These are phyloP conservation scores for Bovichtus variegatus DNA, from an alignment of 2,797 vertebrate species.

Conservation along the genomic window DNA sequence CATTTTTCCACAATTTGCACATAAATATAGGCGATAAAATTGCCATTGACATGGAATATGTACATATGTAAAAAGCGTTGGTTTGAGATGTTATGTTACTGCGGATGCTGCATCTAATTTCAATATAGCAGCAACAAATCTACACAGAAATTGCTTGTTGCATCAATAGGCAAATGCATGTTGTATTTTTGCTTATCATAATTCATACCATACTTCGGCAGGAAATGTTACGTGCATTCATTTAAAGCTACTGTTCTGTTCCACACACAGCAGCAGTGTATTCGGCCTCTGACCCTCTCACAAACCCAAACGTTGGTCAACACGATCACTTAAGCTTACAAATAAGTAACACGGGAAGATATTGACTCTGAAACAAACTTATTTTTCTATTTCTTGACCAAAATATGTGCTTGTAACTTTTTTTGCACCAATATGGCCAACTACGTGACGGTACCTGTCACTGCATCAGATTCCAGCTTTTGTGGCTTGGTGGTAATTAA, in stretches of 20 bases:
- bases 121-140: background rate
- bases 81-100: background rate
- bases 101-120: background rate
- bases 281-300: background rate
- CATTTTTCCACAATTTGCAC: background rate
- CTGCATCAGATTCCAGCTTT: constrained; percentile 9
- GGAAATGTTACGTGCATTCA: background rate
- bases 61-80: background rate
- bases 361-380: background rate
- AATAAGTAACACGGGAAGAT: background rate
- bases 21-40: background rate
- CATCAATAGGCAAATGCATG: background rate
- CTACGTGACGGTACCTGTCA: too few species aligned
- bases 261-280: background rate
- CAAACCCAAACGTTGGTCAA: background rate
- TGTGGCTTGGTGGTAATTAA: constrained; percentile 33
- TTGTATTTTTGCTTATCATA: background rate
- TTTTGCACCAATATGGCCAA: too few species aligned
- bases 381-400: background rate
- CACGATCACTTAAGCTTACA: background rate
- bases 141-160: background rate
- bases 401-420: background rate
- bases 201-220: background rate
- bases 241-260: background rate
- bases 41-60: background rate